Evolutionary conservation across 2,888 invertebrate genomes (phyloP).

Genomic region (Drosophila hamatofila): DNA sequence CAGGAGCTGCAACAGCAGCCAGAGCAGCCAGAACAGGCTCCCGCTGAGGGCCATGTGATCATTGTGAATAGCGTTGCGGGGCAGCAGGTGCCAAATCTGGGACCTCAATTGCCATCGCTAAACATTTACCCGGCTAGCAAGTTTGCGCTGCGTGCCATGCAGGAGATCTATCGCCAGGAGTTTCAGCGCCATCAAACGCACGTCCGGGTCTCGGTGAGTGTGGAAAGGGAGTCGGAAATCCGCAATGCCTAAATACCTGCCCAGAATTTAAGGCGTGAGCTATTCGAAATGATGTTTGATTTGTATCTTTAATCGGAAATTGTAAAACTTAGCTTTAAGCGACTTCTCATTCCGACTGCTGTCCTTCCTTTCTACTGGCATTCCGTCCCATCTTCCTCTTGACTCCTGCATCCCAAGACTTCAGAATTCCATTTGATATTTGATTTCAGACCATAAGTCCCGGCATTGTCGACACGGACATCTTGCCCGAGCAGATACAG

Average conservation of each 20-base stretch:
- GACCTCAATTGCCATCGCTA: constrained; percentile 80
- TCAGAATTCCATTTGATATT: too few species aligned
- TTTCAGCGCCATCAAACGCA: constrained; percentile 81
- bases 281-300: too few species aligned
- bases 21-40: constrained; percentile 42
- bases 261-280: background rate
- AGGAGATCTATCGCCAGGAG: constrained; percentile 85
- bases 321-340: background rate
- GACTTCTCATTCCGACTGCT: too few species aligned
- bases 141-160: constrained; percentile 84
- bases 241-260: background rate
- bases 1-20: constrained; percentile 30
- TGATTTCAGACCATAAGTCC: constrained; percentile 81
- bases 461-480: constrained; percentile 83
- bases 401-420: background rate
- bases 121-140: constrained; percentile 85
- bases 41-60: constrained; percentile 86
- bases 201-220: constrained; percentile 83
- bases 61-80: constrained; percentile 85
- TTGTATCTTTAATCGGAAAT: background rate
- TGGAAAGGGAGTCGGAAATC: rapidly evolving
- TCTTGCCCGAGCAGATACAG: constrained; percentile 78
- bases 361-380: too few species aligned
- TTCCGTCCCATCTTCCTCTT: too few species aligned
- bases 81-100: constrained; percentile 83